Evolutionary conservation across 1,140 invertebrate genomes (phyloP), one percentile per base, ranked within the genome.

Genomic region (Drosophila athabasca): DNA sequence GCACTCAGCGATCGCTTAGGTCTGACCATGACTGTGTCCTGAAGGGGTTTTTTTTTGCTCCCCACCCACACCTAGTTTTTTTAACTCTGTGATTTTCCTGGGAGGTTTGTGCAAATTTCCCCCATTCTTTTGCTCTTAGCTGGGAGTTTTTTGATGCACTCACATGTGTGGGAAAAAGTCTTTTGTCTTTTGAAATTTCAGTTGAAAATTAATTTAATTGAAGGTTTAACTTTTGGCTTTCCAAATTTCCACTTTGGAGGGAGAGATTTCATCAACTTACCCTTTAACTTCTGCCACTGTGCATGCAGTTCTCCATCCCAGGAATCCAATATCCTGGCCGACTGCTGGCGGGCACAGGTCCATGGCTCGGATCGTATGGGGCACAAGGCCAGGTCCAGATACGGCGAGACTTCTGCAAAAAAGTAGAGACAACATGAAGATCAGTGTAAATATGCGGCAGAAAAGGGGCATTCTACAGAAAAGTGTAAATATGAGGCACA

Each of bases 281-380:
- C 90, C 70, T 91, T 91, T 8, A 91, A 52, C 31, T 91, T 90
- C 35, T 91, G 88, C 90, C 90, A 91, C 43, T 91, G 84, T 11
- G 75, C 39, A 7, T 85, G 35, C 0, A 91, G 58, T 35, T 90
- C 84, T 24, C 68, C 74, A 48, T 90, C 85, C 90, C 88, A 91
- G 19, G 73, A 67, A 52, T 91, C 90, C 39, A 91, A 52, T 44
- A 91, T 81, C 22, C 90, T 66, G 2, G 67, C 90, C 0, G 90
- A 84, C 44, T 90, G 77, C 39, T 91, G 77, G 0, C 89, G 73
- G 19, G 90, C 88, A 79, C 90, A 91, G n/a, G 69, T 61, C 90
- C 90, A 91, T 44, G 90, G 90, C 54, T 91, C 74, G n/a, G 62
- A 51, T 35, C 85, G 71, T 6, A 90, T 75, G n/a, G 90, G 90